These are phyloP conservation scores for Tridacna gigas DNA, from an alignment of 2,888 invertebrate genomes.

Conservation along the genomic window DNA sequence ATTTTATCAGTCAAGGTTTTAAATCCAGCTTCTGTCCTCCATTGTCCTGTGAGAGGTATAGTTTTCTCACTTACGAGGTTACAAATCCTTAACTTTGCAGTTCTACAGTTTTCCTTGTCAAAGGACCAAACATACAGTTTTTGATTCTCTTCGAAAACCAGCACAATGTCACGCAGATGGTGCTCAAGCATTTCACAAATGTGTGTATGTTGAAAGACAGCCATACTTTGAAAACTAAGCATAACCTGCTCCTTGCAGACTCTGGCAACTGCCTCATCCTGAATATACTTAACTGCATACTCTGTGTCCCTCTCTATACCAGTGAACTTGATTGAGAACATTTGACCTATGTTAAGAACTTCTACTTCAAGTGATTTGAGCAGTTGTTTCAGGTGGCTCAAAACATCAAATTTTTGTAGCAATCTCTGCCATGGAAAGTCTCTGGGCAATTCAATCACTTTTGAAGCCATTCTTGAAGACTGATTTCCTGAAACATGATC, in stretches of 20 bases:
- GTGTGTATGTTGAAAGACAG: background rate
- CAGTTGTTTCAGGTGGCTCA: background rate
- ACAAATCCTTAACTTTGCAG: background rate
- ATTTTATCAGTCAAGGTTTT: background rate
- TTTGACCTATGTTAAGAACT: background rate
- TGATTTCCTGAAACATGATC: too few species aligned
- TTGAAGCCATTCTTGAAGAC: too few species aligned
- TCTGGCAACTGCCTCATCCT: background rate
- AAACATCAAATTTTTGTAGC: background rate
- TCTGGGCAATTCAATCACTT: background rate
- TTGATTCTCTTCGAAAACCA: background rate
- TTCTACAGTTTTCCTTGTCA: background rate
- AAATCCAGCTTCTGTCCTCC: background rate
- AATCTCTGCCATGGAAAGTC: background rate
- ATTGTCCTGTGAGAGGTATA: background rate
- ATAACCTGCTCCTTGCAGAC: background rate
- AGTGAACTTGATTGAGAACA: background rate
- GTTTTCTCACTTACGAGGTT: background rate
- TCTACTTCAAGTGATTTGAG: background rate
- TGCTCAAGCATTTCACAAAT: background rate
- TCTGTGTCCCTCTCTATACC: background rate
- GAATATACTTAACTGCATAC: background rate
- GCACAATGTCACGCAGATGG: background rate
- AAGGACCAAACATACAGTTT: background rate
- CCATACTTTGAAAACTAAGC: background rate